Conservation (phyloP, 2,888 invertebrate species). For the Nasonia oneida region DNA sequence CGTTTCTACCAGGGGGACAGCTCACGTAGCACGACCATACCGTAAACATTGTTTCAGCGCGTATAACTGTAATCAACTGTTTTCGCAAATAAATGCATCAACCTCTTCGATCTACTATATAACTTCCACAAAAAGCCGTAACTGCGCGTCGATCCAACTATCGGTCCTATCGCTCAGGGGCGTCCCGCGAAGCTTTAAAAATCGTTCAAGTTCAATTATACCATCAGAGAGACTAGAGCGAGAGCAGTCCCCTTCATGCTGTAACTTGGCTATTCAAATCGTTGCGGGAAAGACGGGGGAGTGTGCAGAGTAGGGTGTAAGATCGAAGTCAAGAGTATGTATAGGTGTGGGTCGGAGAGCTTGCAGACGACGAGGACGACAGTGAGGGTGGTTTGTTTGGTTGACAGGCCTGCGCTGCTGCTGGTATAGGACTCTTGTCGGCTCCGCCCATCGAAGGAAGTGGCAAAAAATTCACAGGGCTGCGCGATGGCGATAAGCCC, state of each 20-base stretch:
- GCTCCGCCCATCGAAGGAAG: constrained; percentile 71
- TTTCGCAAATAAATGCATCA: no score
- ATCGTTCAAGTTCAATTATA: constrained; percentile 33
- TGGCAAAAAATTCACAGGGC: constrained; percentile 42
- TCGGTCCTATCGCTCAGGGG: no score
- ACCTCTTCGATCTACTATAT: no score
- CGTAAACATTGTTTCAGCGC: no score
- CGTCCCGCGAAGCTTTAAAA: not conserved
- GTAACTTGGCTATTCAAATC: constrained; percentile 21
- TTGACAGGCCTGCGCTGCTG: constrained; percentile 67
- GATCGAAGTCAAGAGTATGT: constrained; percentile 68
- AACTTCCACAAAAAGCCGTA: no score
- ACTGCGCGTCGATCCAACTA: no score
- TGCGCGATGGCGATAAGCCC: constrained; percentile 38
- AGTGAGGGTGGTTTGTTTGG: constrained; percentile 66
- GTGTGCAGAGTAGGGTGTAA: constrained; percentile 63
- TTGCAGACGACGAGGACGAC: constrained; percentile 57
- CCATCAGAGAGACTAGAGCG: not conserved
- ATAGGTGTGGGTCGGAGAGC: constrained; percentile 63
- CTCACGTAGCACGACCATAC: no score
- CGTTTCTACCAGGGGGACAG: no score
- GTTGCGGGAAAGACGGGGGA: not conserved
- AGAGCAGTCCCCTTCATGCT: not conserved
- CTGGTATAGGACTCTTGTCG: constrained; percentile 63
- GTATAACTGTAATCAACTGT: no score